Evolutionary conservation across 2,888 invertebrate genomes (phyloP), one percentile per base, ranked within the genome.

Genomic region (Aphodius granarius): DNA sequence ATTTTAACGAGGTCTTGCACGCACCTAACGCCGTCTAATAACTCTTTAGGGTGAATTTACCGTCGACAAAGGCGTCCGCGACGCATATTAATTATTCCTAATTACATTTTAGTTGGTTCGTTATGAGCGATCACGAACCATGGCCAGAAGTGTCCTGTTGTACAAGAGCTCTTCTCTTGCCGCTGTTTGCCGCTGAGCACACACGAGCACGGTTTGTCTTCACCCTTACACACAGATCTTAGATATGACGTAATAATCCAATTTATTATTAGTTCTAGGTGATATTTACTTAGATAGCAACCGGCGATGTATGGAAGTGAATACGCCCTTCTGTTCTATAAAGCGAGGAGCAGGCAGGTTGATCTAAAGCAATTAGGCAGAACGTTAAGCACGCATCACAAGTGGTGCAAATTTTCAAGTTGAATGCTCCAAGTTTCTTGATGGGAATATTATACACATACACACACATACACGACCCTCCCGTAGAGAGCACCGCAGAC

Each of bases 11-110:
- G 73, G 73, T 71, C 70, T 76, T 63, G 73, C 76, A 76, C 76
- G 76, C 76, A 76, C 73, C 21, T 22, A 63, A 20, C 72, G 66
- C 23, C 76, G 70, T 73, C 76, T 71, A 66, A 72, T 76, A 73
- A 73, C 73, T 73, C 76, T 73, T 76, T 71, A 74, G 66, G 74
- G 73, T 19, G 72, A 72, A 74, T 74, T 76, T 76, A 74, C 76
- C 74, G 22, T 62, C 74, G 20, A 73, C 73, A 76, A 78, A 78
- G 79, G 79, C 78, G 79, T 79, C 76, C 77, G 79, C 78, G 79
- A 78, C 79, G 79, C 79, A 78, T 80, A 80, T 80, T 80, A 80
- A 80, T 80, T 80, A 80, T 80, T 79, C 78, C 77, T 78, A 81
- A 81, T 80, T 80, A 80, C 79, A 74, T 80, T 80, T 80, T 78